phyloP scores from a whole-genome alignment of 2,797 vertebrate genomes.

The Choloepus didactylus region DNA sequence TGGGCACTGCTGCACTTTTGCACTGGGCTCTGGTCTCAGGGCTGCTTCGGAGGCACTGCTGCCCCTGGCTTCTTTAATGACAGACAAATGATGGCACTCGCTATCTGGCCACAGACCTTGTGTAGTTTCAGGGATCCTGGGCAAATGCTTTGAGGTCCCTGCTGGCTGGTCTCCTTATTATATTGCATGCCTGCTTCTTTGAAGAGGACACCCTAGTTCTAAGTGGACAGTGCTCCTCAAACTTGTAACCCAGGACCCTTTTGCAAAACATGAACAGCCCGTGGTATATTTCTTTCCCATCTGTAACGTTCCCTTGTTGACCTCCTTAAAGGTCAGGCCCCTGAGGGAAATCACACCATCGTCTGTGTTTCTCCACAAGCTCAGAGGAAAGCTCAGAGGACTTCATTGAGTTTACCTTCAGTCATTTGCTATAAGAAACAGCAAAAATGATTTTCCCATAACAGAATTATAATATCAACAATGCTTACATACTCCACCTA shows the following conservation, averaged over 20 bases:
- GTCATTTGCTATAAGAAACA: not conserved
- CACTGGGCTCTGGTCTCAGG: not conserved
- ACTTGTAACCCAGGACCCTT: not conserved
- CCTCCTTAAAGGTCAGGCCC: not conserved
- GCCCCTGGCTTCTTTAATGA: not conserved
- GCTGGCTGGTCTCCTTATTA: not conserved
- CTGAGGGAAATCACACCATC: accelerated
- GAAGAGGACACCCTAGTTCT: accelerated
- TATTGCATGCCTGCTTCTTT: accelerated
- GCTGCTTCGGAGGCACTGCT: not conserved
- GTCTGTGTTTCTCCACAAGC: not conserved
- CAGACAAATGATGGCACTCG: accelerated
- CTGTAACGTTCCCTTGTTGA: too few relatives aligned
- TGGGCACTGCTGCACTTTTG: not conserved
- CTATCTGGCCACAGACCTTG: accelerated
- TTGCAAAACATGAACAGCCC: accelerated
- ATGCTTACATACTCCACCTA: accelerated
- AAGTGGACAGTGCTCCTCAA: not conserved
- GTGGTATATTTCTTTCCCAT: too few relatives aligned
- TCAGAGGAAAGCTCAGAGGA: not conserved
- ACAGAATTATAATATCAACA: not conserved
- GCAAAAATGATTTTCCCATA: not conserved
- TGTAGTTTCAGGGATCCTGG: not conserved
- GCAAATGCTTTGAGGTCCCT: not conserved
- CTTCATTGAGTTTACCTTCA: not conserved